These are phyloP conservation scores for Macropis europaea DNA, from an alignment of 2,888 invertebrate genomes.

Conservation along the genomic window DNA sequence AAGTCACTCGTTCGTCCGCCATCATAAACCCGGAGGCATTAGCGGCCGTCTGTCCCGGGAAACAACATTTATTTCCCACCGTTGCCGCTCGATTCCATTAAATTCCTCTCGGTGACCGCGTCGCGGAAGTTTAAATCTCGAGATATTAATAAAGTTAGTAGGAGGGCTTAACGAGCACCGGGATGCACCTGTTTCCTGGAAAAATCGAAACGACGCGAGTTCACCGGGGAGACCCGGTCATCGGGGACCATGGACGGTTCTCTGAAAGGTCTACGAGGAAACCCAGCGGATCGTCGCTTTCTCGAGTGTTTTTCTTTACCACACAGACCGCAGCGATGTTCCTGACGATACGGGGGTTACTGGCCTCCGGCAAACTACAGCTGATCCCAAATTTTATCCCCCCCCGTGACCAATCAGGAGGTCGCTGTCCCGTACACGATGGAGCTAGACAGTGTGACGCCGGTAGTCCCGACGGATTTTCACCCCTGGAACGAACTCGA, in stretches of 20 bases:
- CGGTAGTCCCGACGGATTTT: slow-evolving; percentile 65
- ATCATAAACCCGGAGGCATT: background rate
- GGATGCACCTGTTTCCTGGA: background rate
- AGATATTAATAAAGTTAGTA: no score
- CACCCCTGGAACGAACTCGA: slow-evolving; percentile 59
- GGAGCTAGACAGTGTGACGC: slow-evolving; percentile 65
- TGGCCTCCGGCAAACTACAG: slow-evolving; percentile 51
- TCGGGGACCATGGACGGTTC: background rate
- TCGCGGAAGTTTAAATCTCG: no score
- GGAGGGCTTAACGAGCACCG: no score
- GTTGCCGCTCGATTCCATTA: no score
- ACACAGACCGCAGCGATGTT: slow-evolving; percentile 37
- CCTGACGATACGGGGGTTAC: slow-evolving; percentile 34
- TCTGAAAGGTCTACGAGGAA: slow-evolving; percentile 9
- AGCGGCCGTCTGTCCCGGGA: no score
- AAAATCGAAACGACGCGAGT: slow-evolving; percentile 1
- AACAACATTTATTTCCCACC: no score
- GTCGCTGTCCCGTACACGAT: slow-evolving; percentile 57
- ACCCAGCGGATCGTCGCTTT: slow-evolving; percentile 41
- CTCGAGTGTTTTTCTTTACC: slow-evolving; percentile 49
- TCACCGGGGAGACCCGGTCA: background rate
- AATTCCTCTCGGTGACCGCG: no score
- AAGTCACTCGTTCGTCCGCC: background rate
- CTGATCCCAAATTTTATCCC: slow-evolving; percentile 65
- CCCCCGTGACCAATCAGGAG: slow-evolving; percentile 58